A percentile compares a stretch with the other conserved stretches of the same genome.
These are phyloP conservation scores for Pollachius pollachius DNA, from an alignment of 2,113 vertebrate species.

Conservation along the genomic window DNA sequence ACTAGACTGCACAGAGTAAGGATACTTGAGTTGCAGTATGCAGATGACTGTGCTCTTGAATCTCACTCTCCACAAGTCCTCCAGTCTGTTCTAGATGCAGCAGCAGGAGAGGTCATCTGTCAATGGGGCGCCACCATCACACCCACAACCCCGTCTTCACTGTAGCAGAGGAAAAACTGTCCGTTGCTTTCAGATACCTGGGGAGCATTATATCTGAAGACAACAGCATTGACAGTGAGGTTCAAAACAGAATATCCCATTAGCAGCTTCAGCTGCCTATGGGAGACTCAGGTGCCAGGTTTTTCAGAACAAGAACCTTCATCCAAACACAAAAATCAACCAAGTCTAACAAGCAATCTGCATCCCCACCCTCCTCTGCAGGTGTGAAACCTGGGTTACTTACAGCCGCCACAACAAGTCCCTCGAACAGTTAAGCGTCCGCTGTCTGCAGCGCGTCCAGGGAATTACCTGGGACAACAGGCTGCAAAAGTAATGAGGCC, in stretches of 20 bases:
- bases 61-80: too few species aligned
- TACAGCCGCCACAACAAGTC: not conserved
- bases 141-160: not conserved
- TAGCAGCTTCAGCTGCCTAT: slow-evolving; percentile 15
- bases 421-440: not conserved
- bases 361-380: slow-evolving; percentile 2
- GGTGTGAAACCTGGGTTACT: too few species aligned
- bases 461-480: not conserved
- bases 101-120: not conserved
- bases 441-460: not conserved
- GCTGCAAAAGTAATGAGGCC: not conserved
- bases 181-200: slow-evolving; percentile 19
- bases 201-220: slow-evolving; percentile 10
- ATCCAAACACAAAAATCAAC: slow-evolving; percentile 5
- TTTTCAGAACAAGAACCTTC: slow-evolving; percentile 25
- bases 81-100: not conserved
- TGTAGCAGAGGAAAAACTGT: slow-evolving; percentile 5
- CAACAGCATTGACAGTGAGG: slow-evolving; percentile 8
- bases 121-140: not conserved
- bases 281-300: slow-evolving; percentile 10
- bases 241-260: slow-evolving; percentile 12
- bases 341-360: slow-evolving; percentile 17
- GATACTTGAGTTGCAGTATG: too few species aligned
- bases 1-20: too few species aligned
- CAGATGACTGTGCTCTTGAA: too few species aligned